These are phyloP conservation scores for Anthoptus insignis DNA, from an alignment of 2,888 invertebrate genomes.

Conservation along the genomic window DNA sequence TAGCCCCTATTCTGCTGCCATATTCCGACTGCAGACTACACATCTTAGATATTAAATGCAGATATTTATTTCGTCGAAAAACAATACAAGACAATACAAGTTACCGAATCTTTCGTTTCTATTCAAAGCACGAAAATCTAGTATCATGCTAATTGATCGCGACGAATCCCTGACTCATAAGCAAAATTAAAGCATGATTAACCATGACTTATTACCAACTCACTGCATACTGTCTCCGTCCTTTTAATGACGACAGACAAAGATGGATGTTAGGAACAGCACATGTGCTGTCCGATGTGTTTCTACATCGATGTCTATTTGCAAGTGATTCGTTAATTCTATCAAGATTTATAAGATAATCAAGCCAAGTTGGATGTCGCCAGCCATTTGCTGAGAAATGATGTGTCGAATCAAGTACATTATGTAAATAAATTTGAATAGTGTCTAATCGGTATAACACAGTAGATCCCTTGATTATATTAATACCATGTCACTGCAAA, in stretches of 20 bases:
- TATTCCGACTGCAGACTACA: too few species aligned
- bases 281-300: not conserved
- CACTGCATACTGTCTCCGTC: slow-evolving; percentile 16
- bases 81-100: too few species aligned
- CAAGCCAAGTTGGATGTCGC: slow-evolving; percentile 14
- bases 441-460: not conserved
- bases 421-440: not conserved
- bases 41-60: too few species aligned
- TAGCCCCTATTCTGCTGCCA: too few species aligned
- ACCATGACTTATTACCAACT: slow-evolving; percentile 23
- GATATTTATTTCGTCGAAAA: too few species aligned
- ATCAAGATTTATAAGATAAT: slow-evolving; percentile 24
- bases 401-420: not conserved
- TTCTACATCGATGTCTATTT: slow-evolving; percentile 14
- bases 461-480: too few species aligned
- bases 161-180: slow-evolving; percentile 40
- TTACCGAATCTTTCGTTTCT: too few species aligned
- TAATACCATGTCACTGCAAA: too few species aligned
- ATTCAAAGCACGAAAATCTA: slow-evolving; percentile 47
- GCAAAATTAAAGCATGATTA: slow-evolving; percentile 48
- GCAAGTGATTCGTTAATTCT: slow-evolving; percentile 29
- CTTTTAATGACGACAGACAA: slow-evolving; percentile 7
- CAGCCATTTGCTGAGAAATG: not conserved
- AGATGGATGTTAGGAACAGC: slow-evolving; percentile 9
- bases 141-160: slow-evolving; percentile 62